Evolutionary conservation across 35 echinoderm and acorn worm genomes (phyloP).

Genomic region (Acanthaster planci): DNA sequence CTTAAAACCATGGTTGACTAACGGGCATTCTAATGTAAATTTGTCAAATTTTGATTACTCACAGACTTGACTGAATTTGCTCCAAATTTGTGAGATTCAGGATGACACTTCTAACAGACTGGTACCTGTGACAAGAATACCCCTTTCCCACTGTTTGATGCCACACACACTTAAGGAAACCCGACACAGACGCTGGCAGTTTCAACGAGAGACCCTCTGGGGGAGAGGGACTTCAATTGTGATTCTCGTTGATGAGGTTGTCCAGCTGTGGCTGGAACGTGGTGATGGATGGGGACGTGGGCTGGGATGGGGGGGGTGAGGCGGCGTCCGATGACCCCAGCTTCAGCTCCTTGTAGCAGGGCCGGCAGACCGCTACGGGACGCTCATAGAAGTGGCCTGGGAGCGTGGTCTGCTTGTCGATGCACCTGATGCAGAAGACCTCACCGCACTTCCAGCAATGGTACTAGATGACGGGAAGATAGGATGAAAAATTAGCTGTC

Average conservation of each 20-base stretch:
- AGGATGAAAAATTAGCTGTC: too few species aligned
- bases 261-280: constrained; percentile 47
- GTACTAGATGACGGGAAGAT: constrained; percentile 60
- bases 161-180: too few species aligned
- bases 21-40: too few species aligned
- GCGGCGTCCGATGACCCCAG: constrained; percentile 75
- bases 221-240: background rate
- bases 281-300: constrained; percentile 32
- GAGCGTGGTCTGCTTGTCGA: constrained; percentile 96
- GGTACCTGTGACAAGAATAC: too few species aligned
- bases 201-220: too few species aligned
- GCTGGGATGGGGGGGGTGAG: constrained; percentile 65
- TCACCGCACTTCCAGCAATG: constrained; percentile 98
- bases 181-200: too few species aligned
- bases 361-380: constrained; percentile 86
- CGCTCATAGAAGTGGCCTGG: constrained; percentile 94
- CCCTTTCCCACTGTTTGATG: too few species aligned
- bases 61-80: too few species aligned
- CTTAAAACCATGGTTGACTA: too few species aligned
- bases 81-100: too few species aligned
- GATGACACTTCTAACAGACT: too few species aligned
- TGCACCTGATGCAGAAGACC: constrained; percentile 97
- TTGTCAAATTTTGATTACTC: too few species aligned
- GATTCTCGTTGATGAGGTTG: constrained; percentile 12
- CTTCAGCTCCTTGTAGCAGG: constrained; percentile 95